Conservation (phyloP, 2,113 vertebrate species). For the Phylloscopus trochiloides region DNA sequence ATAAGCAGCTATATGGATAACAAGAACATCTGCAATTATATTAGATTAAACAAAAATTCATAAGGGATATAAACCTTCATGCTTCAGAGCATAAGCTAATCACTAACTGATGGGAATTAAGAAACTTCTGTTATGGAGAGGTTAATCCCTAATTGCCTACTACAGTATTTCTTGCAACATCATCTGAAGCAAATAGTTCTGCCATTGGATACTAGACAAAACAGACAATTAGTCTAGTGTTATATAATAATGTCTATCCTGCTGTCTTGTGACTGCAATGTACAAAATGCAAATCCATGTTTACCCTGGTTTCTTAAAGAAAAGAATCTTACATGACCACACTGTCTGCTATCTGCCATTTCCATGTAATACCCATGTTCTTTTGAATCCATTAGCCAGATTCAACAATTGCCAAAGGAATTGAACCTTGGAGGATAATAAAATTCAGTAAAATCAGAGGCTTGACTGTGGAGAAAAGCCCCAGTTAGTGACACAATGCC, state of each 20-base stretch:
- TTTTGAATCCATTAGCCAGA: neutral
- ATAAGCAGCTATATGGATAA: constrained; percentile 54
- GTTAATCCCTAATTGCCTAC: constrained; percentile 63
- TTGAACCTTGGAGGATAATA: neutral
- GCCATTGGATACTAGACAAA: constrained; percentile 15
- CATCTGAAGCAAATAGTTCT: constrained; percentile 38
- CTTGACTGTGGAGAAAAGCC: neutral
- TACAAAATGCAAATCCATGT: neutral
- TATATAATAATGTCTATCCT: neutral
- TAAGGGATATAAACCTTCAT: constrained; percentile 60
- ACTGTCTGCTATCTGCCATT: neutral
- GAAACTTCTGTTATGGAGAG: constrained; percentile 61
- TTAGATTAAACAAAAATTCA: constrained; percentile 65
- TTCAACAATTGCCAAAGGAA: neutral
- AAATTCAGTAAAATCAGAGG: neutral
- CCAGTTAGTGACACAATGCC: neutral
- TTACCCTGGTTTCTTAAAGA: neutral
- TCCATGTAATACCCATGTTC: neutral
- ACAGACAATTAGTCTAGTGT: constrained; percentile 35
- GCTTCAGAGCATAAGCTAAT: constrained; percentile 66
- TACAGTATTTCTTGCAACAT: constrained; percentile 45
- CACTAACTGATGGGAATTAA: constrained; percentile 65
- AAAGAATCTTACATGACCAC: neutral
- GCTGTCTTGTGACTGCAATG: neutral
- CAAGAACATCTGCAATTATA: constrained; percentile 57